Evolutionary conservation across 2,888 invertebrate species (phyloP).

Genomic region (Gnatocerus cornutus): DNA sequence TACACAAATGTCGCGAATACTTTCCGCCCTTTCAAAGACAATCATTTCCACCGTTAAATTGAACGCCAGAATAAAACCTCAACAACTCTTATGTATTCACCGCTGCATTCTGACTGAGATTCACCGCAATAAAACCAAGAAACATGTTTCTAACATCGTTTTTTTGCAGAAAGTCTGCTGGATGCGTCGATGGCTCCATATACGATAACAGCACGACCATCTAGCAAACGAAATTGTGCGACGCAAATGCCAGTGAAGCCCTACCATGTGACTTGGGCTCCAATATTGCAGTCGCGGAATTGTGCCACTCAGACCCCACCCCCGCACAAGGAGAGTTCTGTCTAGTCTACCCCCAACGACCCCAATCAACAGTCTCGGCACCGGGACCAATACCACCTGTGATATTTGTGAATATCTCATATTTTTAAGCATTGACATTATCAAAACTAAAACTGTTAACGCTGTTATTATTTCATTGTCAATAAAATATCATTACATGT

Average conservation of each 20-base stretch:
- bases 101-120: neutral
- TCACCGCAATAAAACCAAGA: neutral
- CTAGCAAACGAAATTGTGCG: constrained; percentile 69
- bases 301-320: constrained; percentile 70
- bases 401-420: constrained; percentile 72
- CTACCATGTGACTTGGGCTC: constrained; percentile 71
- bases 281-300: constrained; percentile 69
- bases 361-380: constrained; percentile 69
- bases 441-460: constrained; percentile 65
- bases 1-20: too few relatives aligned
- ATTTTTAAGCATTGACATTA: constrained; percentile 68
- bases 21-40: neutral
- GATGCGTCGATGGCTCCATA: constrained; percentile 65
- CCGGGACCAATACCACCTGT: constrained; percentile 72
- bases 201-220: constrained; percentile 69
- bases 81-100: neutral
- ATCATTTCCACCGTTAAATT: neutral
- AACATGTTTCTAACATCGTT: constrained; percentile 1
- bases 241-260: constrained; percentile 71
- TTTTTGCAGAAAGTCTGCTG: constrained; percentile 65
- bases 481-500: constrained; percentile 69
- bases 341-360: constrained; percentile 63
- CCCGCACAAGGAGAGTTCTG: constrained; percentile 71
- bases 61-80: neutral
- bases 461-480: constrained; percentile 71